Evolutionary conservation across 2,797 vertebrate genomes (phyloP).

Genomic region (Remorina albescens): DNA sequence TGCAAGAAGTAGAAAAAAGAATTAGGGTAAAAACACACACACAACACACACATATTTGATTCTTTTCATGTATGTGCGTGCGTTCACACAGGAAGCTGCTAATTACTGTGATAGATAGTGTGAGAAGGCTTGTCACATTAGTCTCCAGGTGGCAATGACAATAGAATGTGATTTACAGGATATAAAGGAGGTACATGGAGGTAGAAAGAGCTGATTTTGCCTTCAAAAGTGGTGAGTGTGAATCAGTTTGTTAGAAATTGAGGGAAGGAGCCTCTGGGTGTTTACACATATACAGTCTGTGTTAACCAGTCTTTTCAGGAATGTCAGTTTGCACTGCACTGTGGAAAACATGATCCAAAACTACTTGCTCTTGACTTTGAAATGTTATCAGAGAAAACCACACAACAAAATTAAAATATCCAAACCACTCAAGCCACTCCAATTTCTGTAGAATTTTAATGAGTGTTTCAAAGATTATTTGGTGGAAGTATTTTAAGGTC

Average conservation of each 20-base stretch:
- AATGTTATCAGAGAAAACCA: conserved; percentile 23
- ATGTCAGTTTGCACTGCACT: conserved; percentile 6
- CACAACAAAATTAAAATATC: conserved; percentile 3
- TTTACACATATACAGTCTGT: neutral
- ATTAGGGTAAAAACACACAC: too few relatives aligned
- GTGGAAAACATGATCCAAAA: conserved; percentile 1
- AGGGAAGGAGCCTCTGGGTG: neutral
- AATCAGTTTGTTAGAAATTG: neutral
- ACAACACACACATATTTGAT: too few relatives aligned
- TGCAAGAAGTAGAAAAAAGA: conserved; percentile 54
- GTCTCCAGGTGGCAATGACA: conserved; percentile 70
- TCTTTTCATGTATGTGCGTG: conserved; percentile 7
- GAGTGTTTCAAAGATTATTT: conserved; percentile 20
- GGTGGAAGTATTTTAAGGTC: conserved; percentile 14
- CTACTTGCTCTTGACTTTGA: conserved; percentile 13
- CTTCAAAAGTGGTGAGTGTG: conserved; percentile 30
- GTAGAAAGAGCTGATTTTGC: conserved; percentile 66
- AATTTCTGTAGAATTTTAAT: conserved; percentile 22
- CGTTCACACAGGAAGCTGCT: conserved; percentile 49
- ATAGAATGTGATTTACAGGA: conserved; percentile 70
- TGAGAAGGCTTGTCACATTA: conserved; percentile 59
- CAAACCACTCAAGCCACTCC: neutral
- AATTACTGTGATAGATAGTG: conserved; percentile 75
- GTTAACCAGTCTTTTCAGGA: conserved; percentile 17
- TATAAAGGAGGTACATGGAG: conserved; percentile 25